These are phyloP conservation scores for Mesoligia furuncula DNA, from an alignment of 2,888 invertebrate genomes.

Conservation along the genomic window DNA sequence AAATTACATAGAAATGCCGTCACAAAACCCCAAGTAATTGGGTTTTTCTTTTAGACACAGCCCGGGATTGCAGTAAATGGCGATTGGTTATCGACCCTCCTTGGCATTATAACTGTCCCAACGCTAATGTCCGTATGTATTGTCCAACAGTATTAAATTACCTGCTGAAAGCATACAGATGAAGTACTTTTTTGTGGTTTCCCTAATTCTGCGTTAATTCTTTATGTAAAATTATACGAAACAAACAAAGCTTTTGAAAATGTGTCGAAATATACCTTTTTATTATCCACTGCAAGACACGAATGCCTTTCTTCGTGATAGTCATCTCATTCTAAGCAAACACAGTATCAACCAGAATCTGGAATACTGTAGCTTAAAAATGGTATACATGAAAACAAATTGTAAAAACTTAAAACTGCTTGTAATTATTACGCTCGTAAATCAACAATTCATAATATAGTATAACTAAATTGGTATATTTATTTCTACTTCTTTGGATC, in stretches of 20 bases:
- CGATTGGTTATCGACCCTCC: conserved; percentile 37
- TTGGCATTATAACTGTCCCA: not conserved
- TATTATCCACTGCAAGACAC: not conserved
- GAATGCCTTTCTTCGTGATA: not conserved
- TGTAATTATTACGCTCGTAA: not conserved
- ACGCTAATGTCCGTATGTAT: conserved; percentile 4
- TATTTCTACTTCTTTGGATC: conserved; percentile 22
- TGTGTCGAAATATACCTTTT: not conserved
- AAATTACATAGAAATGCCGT: conserved; percentile 29
- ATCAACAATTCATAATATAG: not conserved
- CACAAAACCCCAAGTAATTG: conserved; percentile 33
- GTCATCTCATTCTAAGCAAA: not conserved
- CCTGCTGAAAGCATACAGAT: not conserved
- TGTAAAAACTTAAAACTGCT: not conserved
- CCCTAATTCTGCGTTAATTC: too few relatives aligned
- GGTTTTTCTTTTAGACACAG: conserved; percentile 30
- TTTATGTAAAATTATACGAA: not conserved
- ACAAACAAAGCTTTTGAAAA: not conserved
- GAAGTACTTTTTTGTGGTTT: not conserved
- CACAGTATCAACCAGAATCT: not conserved
- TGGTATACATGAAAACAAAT: not conserved
- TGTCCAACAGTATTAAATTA: not conserved
- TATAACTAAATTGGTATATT: not conserved
- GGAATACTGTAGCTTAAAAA: not conserved
- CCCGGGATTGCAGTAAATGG: conserved; percentile 35